Evolutionary conservation across 2,797 vertebrate species (phyloP).

Genomic region (Rhinoraja longicauda): DNA sequence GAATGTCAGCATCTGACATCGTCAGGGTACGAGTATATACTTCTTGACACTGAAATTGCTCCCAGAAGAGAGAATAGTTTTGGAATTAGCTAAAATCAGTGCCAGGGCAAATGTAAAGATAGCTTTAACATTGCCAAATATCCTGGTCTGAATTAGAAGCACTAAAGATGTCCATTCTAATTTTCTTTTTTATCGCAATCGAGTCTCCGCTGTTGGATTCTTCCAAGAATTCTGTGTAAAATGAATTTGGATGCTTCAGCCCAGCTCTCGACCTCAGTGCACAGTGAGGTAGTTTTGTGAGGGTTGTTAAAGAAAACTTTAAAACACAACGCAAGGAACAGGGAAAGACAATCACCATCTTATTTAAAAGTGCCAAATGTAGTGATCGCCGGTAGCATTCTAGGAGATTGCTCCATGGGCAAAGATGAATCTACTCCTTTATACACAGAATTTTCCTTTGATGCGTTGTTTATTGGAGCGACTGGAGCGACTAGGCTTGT

Average conservation of each 20-base stretch:
- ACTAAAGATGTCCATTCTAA: not conserved
- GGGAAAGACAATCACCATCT: no score
- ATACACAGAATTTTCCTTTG: no score
- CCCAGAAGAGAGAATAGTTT: not conserved
- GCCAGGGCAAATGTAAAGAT: not conserved
- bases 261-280: not conserved
- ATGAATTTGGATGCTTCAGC: not conserved
- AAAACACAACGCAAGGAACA: no score
- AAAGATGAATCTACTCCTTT: no score
- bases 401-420: no score
- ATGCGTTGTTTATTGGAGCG: no score
- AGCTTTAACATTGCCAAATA: not conserved
- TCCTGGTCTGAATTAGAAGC: slow-evolving; percentile 10
- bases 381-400: no score
- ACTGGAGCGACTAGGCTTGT: no score
- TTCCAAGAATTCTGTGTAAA: not conserved
- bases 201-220: not conserved
- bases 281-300: not conserved
- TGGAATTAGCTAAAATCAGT: not conserved
- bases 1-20: not conserved
- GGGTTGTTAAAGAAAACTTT: no score
- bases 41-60: slow-evolving; percentile 27
- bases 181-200: not conserved
- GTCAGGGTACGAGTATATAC: not conserved
- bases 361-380: no score